Base-by-base conservation (phyloP, 2,113 vertebrate genomes). In the Lethenteron camtschaticum region DNA sequence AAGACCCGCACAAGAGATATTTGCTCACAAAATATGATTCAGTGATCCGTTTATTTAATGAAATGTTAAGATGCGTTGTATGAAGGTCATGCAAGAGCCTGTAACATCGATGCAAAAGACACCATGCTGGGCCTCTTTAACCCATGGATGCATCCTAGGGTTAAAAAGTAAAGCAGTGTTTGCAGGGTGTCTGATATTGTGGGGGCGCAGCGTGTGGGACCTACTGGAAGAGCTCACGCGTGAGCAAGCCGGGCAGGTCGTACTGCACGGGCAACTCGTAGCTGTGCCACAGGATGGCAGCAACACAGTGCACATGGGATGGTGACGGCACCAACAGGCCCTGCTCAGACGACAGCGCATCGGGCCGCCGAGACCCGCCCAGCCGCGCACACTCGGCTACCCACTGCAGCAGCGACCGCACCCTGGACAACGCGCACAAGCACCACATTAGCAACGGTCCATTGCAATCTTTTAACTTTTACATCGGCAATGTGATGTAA, bases 311-410 rank as follows among this genome's bases (percentile, higher is more conserved):
- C 75, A 99, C 79, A 75, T 96, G 94, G 69, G 94, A 99, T 11
- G 94, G 94, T 1, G 94, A 99, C 1, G 94, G 94, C 92, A 96
- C 96, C 71, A 99, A 77, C 63, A 99, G 88, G 66, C 94, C 94
- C 16, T 94, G 96, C 72, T 99, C 94, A 71, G 86, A 77, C 1
- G 85, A 73, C 86, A 89, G 75, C 80, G 79, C 12, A 76, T 80
- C 4, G 82, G 79, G 57, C 81, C 78, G 56, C 80, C 55, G 71
- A 84, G 88, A 79, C 56, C 86, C 84, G 18, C 90, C 94, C 71
- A 96, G 84, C 75, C 80, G 80, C 1, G 94, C 91, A 1, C 91
- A 96, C 79, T 99, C 94, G 2, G 88, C 87, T 59, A 99, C 94
- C 94, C 94, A 99, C 78, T 96, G 90, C 73, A 96, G 82, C 69